These are phyloP conservation scores for Orthonychiurus folsomi DNA, from an alignment of 2,888 invertebrate species.

Conservation along the genomic window DNA sequence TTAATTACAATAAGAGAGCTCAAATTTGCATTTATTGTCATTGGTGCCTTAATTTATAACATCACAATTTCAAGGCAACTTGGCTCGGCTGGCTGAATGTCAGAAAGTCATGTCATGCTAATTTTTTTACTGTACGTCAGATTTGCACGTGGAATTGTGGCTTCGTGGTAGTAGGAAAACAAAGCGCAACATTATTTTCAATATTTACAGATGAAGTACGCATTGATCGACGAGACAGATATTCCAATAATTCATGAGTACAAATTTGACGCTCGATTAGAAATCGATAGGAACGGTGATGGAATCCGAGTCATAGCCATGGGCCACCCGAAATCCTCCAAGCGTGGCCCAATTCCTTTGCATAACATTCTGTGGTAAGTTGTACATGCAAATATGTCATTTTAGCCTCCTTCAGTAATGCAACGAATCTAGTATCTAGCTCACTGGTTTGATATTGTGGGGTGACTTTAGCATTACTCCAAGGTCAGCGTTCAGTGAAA, in stretches of 20 bases:
- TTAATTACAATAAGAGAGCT: conserved; percentile 5
- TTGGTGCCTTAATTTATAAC: too few species aligned
- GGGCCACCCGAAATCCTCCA: conserved; percentile 34
- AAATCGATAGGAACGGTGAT: conserved; percentile 48
- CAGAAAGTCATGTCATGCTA: too few species aligned
- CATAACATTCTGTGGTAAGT: conserved; percentile 47
- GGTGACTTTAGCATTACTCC: too few species aligned
- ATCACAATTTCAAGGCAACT: too few species aligned
- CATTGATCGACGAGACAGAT: conserved; percentile 48
- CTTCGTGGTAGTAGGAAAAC: too few species aligned
- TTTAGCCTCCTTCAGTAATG: conserved; percentile 1
- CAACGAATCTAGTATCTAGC: conserved; percentile 2
- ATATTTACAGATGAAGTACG: conserved; percentile 47
- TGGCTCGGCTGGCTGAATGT: too few species aligned
- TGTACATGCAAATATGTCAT: background rate
- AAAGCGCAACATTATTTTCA: background rate
- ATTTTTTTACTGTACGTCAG: too few species aligned
- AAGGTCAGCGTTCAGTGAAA: too few species aligned
- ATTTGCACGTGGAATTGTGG: too few species aligned
- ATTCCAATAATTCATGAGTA: conserved; percentile 47
- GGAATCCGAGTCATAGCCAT: conserved; percentile 48
- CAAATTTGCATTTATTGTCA: background rate
- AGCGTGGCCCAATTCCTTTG: conserved; percentile 39
- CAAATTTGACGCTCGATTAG: conserved; percentile 48
- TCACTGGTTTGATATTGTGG: too few species aligned